These are phyloP conservation scores for Thaumatotibia leucotreta DNA, from an alignment of 1,140 invertebrate genomes.

Conservation along the genomic window DNA sequence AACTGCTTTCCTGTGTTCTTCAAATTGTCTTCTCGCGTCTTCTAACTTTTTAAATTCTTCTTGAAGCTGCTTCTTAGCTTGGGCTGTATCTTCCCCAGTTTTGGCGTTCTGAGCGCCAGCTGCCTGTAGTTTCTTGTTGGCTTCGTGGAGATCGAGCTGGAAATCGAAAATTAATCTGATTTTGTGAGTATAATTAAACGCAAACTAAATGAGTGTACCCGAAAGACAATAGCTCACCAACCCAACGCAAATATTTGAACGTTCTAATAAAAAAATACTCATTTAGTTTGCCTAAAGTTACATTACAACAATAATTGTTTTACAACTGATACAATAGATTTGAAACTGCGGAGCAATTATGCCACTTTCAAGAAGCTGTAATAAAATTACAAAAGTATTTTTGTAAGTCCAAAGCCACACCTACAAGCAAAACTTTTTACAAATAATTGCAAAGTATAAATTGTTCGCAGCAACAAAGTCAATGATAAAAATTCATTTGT, in stretches of 20 bases:
- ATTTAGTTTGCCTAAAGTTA: no score
- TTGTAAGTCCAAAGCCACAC: constrained; percentile 8
- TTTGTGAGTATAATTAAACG: background rate
- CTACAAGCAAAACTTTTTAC: constrained; percentile 59
- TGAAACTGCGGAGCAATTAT: background rate
- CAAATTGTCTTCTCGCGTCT: constrained; percentile 78
- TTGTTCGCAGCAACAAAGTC: constrained; percentile 40
- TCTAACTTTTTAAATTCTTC: constrained; percentile 85
- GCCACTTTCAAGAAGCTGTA: constrained; percentile 7
- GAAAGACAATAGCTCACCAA: no score
- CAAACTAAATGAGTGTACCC: background rate
- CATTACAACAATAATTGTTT: constrained; percentile 5
- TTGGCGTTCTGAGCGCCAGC: constrained; percentile 79
- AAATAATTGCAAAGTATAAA: constrained; percentile 65
- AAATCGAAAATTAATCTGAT: constrained; percentile 15
- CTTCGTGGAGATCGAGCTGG: constrained; percentile 87
- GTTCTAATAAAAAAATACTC: no score
- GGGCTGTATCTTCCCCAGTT: constrained; percentile 82
- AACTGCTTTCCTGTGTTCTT: constrained; percentile 79
- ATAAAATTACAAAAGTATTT: background rate
- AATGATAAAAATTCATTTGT: constrained; percentile 37
- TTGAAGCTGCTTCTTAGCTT: constrained; percentile 83
- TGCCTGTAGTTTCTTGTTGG: constrained; percentile 85
- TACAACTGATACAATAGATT: background rate
- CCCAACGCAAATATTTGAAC: no score